phyloP scores from a whole-genome alignment of 1,140 invertebrate species.

The Lordiphosa collinella region DNA sequence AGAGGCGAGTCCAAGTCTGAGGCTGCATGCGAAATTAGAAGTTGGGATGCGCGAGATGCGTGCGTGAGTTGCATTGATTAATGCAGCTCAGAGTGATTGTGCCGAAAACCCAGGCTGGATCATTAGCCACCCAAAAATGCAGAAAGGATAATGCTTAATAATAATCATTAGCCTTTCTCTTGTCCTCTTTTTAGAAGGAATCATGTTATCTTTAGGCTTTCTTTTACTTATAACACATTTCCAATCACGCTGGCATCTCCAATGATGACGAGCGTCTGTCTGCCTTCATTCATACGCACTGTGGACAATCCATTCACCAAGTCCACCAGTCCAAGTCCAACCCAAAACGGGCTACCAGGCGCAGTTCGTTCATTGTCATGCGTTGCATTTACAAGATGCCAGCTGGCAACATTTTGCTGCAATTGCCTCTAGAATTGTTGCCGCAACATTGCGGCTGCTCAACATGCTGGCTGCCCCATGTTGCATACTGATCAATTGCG shows the following conservation, averaged over 20 bases:
- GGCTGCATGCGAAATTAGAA: constrained; percentile 75
- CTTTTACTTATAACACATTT: no score
- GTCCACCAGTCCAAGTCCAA: constrained; percentile 26
- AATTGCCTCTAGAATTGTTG: constrained; percentile 67
- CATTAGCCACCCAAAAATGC: no score
- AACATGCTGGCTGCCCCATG: constrained; percentile 58
- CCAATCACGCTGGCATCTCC: constrained; percentile 26
- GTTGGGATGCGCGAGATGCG: constrained; percentile 27
- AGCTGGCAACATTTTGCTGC: constrained; percentile 62
- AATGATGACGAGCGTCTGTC: constrained; percentile 45
- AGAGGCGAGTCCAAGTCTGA: constrained; percentile 29
- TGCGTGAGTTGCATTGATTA: constrained; percentile 13
- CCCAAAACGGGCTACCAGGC: constrained; percentile 40
- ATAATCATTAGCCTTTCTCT: no score
- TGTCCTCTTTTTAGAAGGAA: no score
- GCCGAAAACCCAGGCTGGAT: no score
- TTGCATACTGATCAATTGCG: constrained; percentile 76
- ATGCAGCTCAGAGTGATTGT: no score
- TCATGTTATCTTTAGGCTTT: no score
- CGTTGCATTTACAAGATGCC: constrained; percentile 78
- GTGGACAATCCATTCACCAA: constrained; percentile 57
- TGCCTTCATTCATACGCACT: constrained; percentile 65
- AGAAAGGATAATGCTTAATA: no score
- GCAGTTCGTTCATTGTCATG: constrained; percentile 64
- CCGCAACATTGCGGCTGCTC: constrained; percentile 73